Evolutionary conservation across 37 sponge, comb jelly and placozoan species (phyloP).

Genomic region (Tethya wilhelma): DNA sequence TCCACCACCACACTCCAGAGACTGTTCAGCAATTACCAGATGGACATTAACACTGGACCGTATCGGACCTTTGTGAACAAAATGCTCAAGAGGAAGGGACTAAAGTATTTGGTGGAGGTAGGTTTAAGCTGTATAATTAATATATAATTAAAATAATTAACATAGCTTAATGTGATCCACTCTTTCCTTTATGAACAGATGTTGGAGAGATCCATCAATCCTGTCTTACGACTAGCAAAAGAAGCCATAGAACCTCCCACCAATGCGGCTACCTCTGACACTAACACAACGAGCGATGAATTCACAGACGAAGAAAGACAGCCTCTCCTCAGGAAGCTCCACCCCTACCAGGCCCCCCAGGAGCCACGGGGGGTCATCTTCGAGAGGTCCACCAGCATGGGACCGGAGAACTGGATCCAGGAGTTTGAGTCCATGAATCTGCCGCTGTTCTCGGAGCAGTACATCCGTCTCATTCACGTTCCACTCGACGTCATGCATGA

Average conservation of each 20-base stretch:
- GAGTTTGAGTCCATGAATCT: constrained; percentile 75
- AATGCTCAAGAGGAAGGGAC: constrained; percentile 70
- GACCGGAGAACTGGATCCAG: constrained; percentile 44
- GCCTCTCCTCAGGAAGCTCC: not conserved
- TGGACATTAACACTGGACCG: constrained; percentile 1
- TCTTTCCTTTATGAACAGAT: not conserved
- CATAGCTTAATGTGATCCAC: not conserved
- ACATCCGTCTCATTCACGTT: constrained; percentile 65
- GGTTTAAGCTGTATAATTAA: too few relatives aligned
- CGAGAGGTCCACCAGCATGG: constrained; percentile 14
- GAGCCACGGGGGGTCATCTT: not conserved
- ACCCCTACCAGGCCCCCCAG: constrained; percentile 35
- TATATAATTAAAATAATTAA: not conserved
- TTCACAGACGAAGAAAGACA: constrained; percentile 10
- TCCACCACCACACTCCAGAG: not conserved
- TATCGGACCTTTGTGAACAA: constrained; percentile 66
- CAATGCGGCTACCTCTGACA: constrained; percentile 48
- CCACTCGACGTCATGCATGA: constrained; percentile 91
- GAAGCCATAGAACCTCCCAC: constrained; percentile 34
- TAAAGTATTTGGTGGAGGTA: constrained; percentile 35
- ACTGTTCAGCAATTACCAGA: not conserved
- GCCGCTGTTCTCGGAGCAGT: constrained; percentile 65
- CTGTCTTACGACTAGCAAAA: constrained; percentile 26
- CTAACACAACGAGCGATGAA: constrained; percentile 45
- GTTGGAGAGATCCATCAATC: constrained; percentile 24